phyloP scores from a whole-genome alignment of 2,797 vertebrate genomes.

The Sarcoramphus papa region DNA sequence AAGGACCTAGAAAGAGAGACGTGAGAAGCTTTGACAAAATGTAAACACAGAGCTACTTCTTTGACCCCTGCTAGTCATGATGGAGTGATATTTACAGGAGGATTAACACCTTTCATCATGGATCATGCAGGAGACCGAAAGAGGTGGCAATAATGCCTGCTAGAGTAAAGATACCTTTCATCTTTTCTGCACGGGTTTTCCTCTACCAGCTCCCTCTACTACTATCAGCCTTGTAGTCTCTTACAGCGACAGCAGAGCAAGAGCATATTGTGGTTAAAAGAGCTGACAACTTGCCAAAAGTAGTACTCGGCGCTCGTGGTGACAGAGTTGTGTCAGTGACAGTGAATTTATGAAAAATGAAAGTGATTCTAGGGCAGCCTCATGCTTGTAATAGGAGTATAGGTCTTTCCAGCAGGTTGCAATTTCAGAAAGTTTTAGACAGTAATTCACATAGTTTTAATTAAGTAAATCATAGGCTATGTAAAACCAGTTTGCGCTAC shows the following conservation, averaged over 20 bases:
- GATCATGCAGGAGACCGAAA: neutral
- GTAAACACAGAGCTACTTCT: slow-evolving; percentile 5
- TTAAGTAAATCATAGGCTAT: neutral
- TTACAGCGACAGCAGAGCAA: neutral
- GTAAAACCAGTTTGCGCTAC: neutral
- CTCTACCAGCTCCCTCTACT: neutral
- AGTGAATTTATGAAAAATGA: neutral
- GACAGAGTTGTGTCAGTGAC: neutral
- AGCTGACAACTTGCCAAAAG: neutral
- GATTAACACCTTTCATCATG: slow-evolving; percentile 25
- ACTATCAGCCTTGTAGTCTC: neutral
- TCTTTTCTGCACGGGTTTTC: slow-evolving; percentile 3
- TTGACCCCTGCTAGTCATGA: neutral
- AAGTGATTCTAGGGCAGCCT: neutral
- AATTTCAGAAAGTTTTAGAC: neutral
- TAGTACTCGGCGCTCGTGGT: neutral
- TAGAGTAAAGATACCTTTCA: neutral
- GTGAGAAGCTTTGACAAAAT: neutral
- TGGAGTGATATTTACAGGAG: slow-evolving; percentile 14
- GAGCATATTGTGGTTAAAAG: neutral
- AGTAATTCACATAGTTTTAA: neutral
- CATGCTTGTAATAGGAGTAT: neutral
- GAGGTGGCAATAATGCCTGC: neutral
- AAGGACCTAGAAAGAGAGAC: neutral
- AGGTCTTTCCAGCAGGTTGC: neutral